Evolutionary conservation across 2,113 vertebrate species (phyloP), one percentile per base, ranked within the genome.

Genomic region (Sylvia atricapilla): DNA sequence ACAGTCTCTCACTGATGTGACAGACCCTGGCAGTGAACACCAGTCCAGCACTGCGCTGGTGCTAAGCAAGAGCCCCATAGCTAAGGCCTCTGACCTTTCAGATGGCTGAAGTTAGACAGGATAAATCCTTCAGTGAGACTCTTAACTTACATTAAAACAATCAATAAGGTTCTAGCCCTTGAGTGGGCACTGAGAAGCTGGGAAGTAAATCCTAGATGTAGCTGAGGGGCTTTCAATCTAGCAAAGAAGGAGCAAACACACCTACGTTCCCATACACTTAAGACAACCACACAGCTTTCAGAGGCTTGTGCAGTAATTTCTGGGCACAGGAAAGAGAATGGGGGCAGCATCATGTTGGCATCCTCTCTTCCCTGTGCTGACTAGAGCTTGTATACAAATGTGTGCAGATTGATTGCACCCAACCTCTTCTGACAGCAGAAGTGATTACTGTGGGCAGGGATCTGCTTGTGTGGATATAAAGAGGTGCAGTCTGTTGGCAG

Each of bases 401-500:
- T 6, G 0, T 6, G 18, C 49, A 92, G 86, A 89, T 56, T 90
- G 91, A 87, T 64, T 63, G 64, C 7, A 4, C 78, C 87, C 85
- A 53, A 72, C 79, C 66, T 85, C 58, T 84, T 69, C 79, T 86
- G 84, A 94, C 66, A 94, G 90, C 59, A 86, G 31, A 84, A 67
- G 69, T 55, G 79, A 93, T 94, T 91, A 28, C 55, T 66, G 91
- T 93, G 78, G 89, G 92, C 83, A 92, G 94, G 63, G 80, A 88
- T 78, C 80, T 80, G 91, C 88, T 76, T 90, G 83, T 91, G 55
- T 79, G 62, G 81, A 15, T 89, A 83, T 63, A 90, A 92, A 90
- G 81, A 94, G 88, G 91, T 90, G 84, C 67, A 95, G 85, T 35
- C 67, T 91, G 53, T 73, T 93, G 62, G 87, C 94, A 91, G 30